Percentiles rank a stretch among this genome's conserved stretches.
These are phyloP conservation scores for Diacarnus erythraeanus DNA, from an alignment of 37 sponge, comb jelly and placozoan genomes.

Conservation along the genomic window DNA sequence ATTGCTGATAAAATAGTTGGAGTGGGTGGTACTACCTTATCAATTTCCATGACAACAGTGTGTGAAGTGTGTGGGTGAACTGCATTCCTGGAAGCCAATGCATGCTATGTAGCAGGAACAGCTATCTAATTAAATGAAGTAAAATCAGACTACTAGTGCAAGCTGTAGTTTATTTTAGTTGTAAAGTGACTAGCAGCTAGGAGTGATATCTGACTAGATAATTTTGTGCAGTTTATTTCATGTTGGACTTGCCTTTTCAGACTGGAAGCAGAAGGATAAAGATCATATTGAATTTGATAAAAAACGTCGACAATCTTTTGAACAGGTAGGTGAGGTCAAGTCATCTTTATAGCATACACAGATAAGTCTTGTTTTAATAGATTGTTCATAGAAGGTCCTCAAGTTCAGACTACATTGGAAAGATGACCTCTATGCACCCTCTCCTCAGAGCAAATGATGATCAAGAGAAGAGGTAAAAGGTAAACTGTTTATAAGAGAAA, in stretches of 20 bases:
- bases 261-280: constrained; percentile 38
- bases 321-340: neutral
- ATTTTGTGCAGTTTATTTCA: too few species aligned
- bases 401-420: constrained; percentile 10
- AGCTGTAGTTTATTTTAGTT: neutral
- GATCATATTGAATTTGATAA: constrained; percentile 17
- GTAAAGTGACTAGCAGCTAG: neutral
- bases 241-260: constrained; percentile 10
- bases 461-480: too few species aligned
- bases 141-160: neutral
- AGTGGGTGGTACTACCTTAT: neutral
- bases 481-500: too few species aligned
- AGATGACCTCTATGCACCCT: constrained; percentile 24
- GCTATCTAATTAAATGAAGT: neutral
- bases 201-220: neutral
- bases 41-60: neutral
- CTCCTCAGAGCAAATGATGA: constrained; percentile 20
- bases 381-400: neutral
- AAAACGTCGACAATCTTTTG: constrained; percentile 7
- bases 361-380: too few species aligned
- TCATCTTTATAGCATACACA: too few species aligned
- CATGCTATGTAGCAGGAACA: too few species aligned
- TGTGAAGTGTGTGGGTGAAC: neutral
- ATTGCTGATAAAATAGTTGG: neutral
- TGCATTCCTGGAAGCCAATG: neutral